Evolutionary conservation across 2,113 vertebrate genomes (phyloP).

Genomic region (Vidua macroura): DNA sequence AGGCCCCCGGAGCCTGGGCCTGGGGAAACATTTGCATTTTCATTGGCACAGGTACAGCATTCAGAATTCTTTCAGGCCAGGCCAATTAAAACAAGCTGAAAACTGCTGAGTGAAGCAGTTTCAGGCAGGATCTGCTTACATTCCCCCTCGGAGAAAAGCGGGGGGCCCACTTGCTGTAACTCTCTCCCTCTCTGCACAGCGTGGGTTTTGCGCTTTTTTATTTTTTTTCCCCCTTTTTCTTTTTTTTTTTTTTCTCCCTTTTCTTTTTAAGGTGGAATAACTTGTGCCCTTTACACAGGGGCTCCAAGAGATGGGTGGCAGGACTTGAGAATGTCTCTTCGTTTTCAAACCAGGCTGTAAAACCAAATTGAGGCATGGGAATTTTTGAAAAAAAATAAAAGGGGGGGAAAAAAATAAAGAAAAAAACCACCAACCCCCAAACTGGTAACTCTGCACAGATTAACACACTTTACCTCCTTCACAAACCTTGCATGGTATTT

Average conservation of each 20-base stretch:
- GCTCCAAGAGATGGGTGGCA: conserved; percentile 36
- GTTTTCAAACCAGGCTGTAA: neutral
- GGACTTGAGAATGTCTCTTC: neutral
- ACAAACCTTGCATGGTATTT: conserved; percentile 36
- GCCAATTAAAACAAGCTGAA: conserved; percentile 79
- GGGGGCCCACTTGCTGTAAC: conserved; percentile 56
- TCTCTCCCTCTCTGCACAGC: conserved; percentile 48
- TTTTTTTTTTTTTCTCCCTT: neutral
- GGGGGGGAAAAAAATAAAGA: neutral
- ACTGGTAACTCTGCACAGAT: conserved; percentile 8
- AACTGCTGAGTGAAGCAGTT: conserved; percentile 73
- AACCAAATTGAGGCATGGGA: neutral
- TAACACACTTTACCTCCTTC: conserved; percentile 50
- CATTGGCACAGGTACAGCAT: conserved; percentile 74
- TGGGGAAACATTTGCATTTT: conserved; percentile 69
- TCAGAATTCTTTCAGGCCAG: conserved; percentile 75
- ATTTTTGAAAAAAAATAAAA: neutral
- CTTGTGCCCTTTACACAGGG: conserved; percentile 10
- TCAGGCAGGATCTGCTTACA: conserved; percentile 74
- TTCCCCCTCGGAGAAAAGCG: conserved; percentile 63
- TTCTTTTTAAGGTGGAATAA: conserved; percentile 59
- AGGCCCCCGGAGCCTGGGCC: conserved; percentile 8
- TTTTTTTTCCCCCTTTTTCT: accelerated
- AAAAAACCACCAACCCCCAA: neutral
- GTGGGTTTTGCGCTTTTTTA: neutral